Base-by-base conservation (phyloP, 53 echinoderm and acorn worm genomes). In the Mesocentrotus franciscanus region DNA sequence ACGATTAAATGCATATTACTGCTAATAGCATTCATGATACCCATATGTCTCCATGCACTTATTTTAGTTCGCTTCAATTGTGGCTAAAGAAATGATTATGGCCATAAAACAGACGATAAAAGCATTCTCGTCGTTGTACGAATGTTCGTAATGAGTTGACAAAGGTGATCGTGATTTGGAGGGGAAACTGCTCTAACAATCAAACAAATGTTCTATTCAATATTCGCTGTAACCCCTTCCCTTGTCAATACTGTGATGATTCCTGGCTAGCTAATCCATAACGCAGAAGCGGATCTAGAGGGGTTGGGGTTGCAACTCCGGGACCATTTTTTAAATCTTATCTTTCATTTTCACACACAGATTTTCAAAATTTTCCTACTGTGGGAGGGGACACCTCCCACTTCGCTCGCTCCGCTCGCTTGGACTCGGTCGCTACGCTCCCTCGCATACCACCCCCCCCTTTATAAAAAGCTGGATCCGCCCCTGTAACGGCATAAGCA, bases 1-100 rank as follows among this genome's bases (percentile, higher is more conserved):
- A 93, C 93, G 34, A 93, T 93, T 93, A 79, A 79, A 79, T 93
- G 59, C 79, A 61, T 78, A 93, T 93, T 93, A 93, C 59, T 33
- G 22, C 79, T 93, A 93, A 93, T 93, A 93, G 93, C 79, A 71
- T 92, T 92, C 27, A 68, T 71, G 22, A 74, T 92, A 17, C 36
- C 64, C n/a, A 22, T 20, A 29, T 91, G 87, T 91, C 91, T 68
- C 64, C 64, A 59, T 68, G 39, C 64, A 66, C 61, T 91, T 58
- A 16, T 64, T 62, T 24, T 22, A 34, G 66, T 57, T 62, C 29
- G 36, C 36, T 66, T 91, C 33, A 91, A 91, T 91, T 91, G 91
- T 57, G 29, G 24, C 59, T 58, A 91, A 91, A 62, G 91, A 66
- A 91, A 91, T 91, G 22, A 91, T 66, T 91, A 66, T 91, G 91